These are phyloP conservation scores for Pungitius pungitius DNA, from an alignment of 2,113 vertebrate genomes.

Conservation along the genomic window DNA sequence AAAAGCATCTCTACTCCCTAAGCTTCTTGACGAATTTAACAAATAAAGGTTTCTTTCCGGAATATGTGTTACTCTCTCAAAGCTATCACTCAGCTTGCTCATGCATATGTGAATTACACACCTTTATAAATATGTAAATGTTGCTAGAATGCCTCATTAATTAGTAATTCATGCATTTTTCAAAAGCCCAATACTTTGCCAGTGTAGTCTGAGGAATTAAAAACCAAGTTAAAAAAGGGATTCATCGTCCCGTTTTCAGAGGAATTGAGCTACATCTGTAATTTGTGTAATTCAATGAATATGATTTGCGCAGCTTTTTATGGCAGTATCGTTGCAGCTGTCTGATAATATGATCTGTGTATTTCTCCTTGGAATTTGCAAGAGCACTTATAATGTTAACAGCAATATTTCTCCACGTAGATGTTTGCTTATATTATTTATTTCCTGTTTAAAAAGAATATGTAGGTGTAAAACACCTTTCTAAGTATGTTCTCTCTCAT, in stretches of 20 bases:
- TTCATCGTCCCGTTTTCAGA: constrained; percentile 79
- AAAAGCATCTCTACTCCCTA: constrained; percentile 76
- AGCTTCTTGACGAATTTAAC: constrained; percentile 78
- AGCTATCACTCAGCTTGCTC: constrained; percentile 80
- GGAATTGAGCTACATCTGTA: constrained; percentile 76
- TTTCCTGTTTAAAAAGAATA: constrained; percentile 37
- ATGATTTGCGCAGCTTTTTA: constrained; percentile 65
- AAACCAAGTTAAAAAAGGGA: constrained; percentile 73
- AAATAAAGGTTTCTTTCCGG: constrained; percentile 78
- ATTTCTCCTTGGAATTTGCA: constrained; percentile 49
- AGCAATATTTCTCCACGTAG: constrained; percentile 44
- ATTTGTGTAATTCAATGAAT: constrained; percentile 75
- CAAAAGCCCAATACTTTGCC: constrained; percentile 79
- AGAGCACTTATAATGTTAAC: constrained; percentile 52
- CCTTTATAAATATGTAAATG: constrained; percentile 89
- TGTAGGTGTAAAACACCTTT: constrained; percentile 28
- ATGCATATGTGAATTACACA: constrained; percentile 85
- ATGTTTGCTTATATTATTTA: constrained; percentile 57
- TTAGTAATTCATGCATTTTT: constrained; percentile 88
- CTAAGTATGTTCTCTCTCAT: background rate
- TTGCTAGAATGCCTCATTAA: constrained; percentile 85
- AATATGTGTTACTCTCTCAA: constrained; percentile 77
- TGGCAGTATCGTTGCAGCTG: constrained; percentile 62
- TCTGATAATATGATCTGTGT: constrained; percentile 63
- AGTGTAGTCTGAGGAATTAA: constrained; percentile 81